Conservation (phyloP, 1,140 invertebrate species). For the Trichonephila inaurata region DNA sequence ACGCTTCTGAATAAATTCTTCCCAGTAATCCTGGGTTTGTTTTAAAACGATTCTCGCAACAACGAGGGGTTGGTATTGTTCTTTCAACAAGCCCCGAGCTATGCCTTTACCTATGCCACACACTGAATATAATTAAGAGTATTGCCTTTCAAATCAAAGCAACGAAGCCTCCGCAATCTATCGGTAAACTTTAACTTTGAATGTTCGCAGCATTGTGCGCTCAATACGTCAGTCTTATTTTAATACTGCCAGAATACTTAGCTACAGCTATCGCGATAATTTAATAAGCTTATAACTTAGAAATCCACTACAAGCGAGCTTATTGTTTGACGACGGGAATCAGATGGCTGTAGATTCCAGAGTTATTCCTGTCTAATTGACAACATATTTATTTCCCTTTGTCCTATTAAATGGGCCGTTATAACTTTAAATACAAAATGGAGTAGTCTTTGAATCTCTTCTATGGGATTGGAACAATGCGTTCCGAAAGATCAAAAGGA, state of each 20-base stretch:
- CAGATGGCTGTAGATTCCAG: background rate
- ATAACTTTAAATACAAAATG: slow-evolving; percentile 61
- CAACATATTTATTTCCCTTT: slow-evolving; percentile 72
- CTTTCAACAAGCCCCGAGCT: slow-evolving; percentile 54
- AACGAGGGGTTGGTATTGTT: slow-evolving; percentile 48
- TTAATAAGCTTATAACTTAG: slow-evolving; percentile 75
- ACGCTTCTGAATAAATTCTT: slow-evolving; percentile 63
- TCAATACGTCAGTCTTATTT: slow-evolving; percentile 65
- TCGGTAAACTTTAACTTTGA: slow-evolving; percentile 71
- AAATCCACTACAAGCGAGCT: slow-evolving; percentile 70
- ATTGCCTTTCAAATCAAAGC: slow-evolving; percentile 74
- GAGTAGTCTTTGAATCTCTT: slow-evolving; percentile 49
- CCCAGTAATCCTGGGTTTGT: slow-evolving; percentile 61
- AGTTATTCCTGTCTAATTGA: slow-evolving; percentile 62
- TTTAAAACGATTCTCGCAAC: slow-evolving; percentile 63
- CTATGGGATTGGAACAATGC: slow-evolving; percentile 26
- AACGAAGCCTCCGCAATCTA: slow-evolving; percentile 29
- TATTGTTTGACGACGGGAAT: slow-evolving; percentile 59
- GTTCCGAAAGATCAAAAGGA: slow-evolving; percentile 55
- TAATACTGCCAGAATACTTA: slow-evolving; percentile 64
- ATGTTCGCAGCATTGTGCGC: slow-evolving; percentile 48
- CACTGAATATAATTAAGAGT: slow-evolving; percentile 71
- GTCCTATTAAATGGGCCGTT: slow-evolving; percentile 67
- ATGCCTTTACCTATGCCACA: slow-evolving; percentile 31
- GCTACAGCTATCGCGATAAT: slow-evolving; percentile 64